Evolutionary conservation across 1,140 invertebrate species (phyloP).

Genomic region (Eupristina koningsbergeri): DNA sequence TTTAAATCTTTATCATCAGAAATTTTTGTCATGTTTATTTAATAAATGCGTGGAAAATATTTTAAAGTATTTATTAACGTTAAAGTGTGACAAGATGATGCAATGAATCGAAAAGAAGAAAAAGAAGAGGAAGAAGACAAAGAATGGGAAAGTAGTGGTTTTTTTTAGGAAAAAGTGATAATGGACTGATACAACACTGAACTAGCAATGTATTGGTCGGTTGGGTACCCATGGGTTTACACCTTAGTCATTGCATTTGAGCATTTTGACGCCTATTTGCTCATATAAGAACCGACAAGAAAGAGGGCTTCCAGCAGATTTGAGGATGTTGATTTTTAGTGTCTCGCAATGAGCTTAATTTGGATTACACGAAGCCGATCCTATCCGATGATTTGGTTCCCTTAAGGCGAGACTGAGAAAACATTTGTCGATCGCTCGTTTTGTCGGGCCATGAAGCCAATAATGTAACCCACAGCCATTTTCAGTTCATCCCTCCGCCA

Average conservation of each 20-base stretch:
- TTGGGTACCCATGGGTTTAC: background rate
- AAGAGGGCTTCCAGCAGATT: background rate
- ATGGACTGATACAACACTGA: no score
- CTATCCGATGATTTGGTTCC: background rate
- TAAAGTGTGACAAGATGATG: no score
- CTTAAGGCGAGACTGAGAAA: slow-evolving; percentile 37
- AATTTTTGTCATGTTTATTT: no score
- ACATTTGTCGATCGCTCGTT: slow-evolving; percentile 14
- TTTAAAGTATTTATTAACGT: no score
- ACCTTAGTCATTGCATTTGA: background rate
- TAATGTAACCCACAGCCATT: background rate
- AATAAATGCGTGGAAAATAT: no score
- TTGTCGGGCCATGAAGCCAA: slow-evolving; percentile 13
- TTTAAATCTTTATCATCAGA: no score
- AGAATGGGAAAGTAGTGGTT: no score
- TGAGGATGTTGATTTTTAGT: slow-evolving; percentile 34
- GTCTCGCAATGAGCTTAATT: slow-evolving; percentile 42
- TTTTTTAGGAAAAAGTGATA: no score
- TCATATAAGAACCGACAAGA: no score
- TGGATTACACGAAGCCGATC: slow-evolving; percentile 18
- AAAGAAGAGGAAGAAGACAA: no score
- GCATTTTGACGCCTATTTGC: background rate
- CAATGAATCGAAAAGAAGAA: no score
- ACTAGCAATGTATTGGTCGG: no score
- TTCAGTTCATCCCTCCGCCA: background rate